Base-by-base conservation (phyloP, 1,140 invertebrate genomes). In the Zaprionus vittiger region DNA sequence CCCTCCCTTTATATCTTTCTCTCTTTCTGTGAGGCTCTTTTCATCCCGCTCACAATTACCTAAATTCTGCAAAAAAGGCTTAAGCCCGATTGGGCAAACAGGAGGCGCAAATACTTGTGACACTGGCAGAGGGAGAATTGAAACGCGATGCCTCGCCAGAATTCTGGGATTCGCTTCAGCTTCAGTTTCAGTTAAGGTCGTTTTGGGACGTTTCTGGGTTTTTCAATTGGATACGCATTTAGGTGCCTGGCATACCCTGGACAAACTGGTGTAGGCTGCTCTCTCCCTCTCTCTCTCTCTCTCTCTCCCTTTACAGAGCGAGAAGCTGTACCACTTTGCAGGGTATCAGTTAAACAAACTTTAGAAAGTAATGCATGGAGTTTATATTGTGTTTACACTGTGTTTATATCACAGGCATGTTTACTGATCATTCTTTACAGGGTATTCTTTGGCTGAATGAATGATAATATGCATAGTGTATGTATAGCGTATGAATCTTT, bases 61-160 rank as follows among this genome's bases (percentile, higher is more conserved):
- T 66, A 37, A 56, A n/a, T 12, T 64, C 26, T 28, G 15, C 4
- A 41, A 68, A 67, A 68, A 73, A 69, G 65, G 72, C 56, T 73
- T 73, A 67, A 44, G 44, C 55, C 52, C 63, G 60, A 73, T 67
- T 49, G 55, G 37, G 61, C 38, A 59, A 34, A 22, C 9, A 7
- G 44, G 38, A 0, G 20, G 47, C 41, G 20, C 47, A 52, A 24
- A 14, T 24, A 52, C 47, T 49, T 49, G 47, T 22, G 20, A 41
- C 7, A 61, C 14, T 41, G 22, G 28, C 6, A 37, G 22, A 28
- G 37, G 14, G 22, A 24, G 63, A 24, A 66, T 22, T 41, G 34
- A 56, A 66, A 66, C 49, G 28, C 34, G 31, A 34, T 34, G 26
- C 17, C 52, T 52, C 28, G 31, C 24, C 47, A 20, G 57, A 28